Base-by-base conservation (phyloP, 2,888 invertebrate genomes). In the Candidula unifasciata region DNA sequence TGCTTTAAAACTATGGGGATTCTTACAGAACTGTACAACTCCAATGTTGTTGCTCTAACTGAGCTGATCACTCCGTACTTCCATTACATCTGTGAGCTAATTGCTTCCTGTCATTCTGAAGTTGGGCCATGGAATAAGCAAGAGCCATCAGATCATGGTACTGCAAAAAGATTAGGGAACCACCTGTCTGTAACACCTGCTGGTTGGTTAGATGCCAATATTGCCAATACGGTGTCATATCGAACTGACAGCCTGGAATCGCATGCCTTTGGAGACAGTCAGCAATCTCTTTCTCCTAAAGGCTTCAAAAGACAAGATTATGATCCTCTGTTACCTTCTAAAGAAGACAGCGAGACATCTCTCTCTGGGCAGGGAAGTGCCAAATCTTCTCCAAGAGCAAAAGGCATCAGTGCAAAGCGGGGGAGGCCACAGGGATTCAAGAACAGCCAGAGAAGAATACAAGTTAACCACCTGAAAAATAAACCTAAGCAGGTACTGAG, bases 21-120 rank as follows among this genome's bases (percentile, higher is more conserved):
- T 18, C 71, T 83, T 13, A 71, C 83, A 33, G 79, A 83, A 13
- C 18, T 79, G 37, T 83, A 83, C 37, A 78, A 83, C 35, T 74
- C 83, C 16, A 83, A 83, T 24, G 79, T 83, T 33, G 30, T 71
- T n/a, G 76, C 66, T 8, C 64, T 83, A 33, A 79, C 71, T 60
- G 83, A 83, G 30, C 57, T 83, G 8, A 83, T 83, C 6, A 83
- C 83, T 6, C 83, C 83, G 1, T 83, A 83, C 35, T 83, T 83
- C 33, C 83, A 83, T 57, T 57, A 83, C 30, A 60, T 83, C 13
- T 83, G 83, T 71, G 79, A 79, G 44, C 73, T 79, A 0, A 83
- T 83, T 54, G 83, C 83, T 57, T 71, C 78, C 27, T 78, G 79
- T 27, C 83, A 79, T 24, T 71, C 79, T 30, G 71, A 79, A n/a